Evolutionary conservation across 2,888 invertebrate species (phyloP).

Genomic region (Erannis defoliaria): DNA sequence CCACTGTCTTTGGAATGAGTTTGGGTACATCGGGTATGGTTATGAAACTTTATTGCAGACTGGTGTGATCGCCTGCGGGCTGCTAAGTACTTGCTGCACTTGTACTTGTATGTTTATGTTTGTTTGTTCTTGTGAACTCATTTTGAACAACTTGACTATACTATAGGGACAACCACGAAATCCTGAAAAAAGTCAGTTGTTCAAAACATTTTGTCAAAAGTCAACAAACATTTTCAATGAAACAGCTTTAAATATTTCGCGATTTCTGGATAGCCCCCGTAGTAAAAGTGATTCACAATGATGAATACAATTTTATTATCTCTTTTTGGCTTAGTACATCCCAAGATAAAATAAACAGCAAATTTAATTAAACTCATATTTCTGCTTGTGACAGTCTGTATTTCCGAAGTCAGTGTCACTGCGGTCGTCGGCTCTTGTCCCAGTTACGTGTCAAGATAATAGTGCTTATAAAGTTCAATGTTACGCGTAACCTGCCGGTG

Average conservation of each 20-base stretch:
- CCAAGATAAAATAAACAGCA: too few species aligned
- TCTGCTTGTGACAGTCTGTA: conserved; percentile 4
- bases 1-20: conserved; percentile 35
- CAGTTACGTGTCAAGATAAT: conserved; percentile 15
- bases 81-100: too few species aligned
- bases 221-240: too few species aligned
- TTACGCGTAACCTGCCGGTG: neutral
- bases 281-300: too few species aligned
- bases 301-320: too few species aligned
- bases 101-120: too few species aligned
- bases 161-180: too few species aligned
- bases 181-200: neutral
- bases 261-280: too few species aligned
- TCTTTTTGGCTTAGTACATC: too few species aligned
- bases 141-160: too few species aligned
- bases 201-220: too few species aligned
- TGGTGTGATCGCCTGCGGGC: conserved; percentile 2
- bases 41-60: conserved; percentile 15
- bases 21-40: conserved; percentile 22
- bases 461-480: conserved; percentile 21
- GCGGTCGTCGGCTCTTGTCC: conserved; percentile 22
- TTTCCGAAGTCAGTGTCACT: conserved; percentile 13
- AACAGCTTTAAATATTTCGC: neutral
- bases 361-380: conserved; percentile 6
- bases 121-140: too few species aligned